phyloP scores from a whole-genome alignment of 1,140 invertebrate genomes.

The Drosophila hydei region DNA sequence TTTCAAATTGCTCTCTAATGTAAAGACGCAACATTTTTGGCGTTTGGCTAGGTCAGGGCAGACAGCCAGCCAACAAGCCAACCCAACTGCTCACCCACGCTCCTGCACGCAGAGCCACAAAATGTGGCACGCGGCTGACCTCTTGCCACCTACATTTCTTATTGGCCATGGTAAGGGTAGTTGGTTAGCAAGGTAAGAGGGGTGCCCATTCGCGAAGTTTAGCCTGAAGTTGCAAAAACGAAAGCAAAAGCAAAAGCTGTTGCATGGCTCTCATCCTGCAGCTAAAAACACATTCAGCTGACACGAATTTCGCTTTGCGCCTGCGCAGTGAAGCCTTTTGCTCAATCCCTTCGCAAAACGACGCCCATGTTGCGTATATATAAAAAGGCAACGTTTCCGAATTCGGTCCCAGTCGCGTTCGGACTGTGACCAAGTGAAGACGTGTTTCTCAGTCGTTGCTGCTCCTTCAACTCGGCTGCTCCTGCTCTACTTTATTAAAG shows the following conservation, averaged over 20 bases:
- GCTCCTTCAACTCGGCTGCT: conserved; percentile 25
- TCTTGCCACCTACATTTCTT: conserved; percentile 21
- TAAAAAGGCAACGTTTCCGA: conserved; percentile 61
- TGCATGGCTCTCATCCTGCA: conserved; percentile 56
- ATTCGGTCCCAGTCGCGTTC: conserved; percentile 61
- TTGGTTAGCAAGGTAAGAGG: background rate
- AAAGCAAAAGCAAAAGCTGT: conserved; percentile 63
- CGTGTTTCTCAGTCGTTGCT: conserved; percentile 22
- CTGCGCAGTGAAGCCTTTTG: conserved; percentile 45
- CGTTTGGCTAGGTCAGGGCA: conserved; percentile 53
- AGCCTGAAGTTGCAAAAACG: conserved; percentile 40
- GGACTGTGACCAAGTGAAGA: conserved; percentile 62
- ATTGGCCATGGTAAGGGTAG: conserved; percentile 13
- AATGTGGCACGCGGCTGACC: conserved; percentile 37
- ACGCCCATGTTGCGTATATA: conserved; percentile 10
- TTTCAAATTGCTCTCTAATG: background rate
- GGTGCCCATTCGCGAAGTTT: conserved; percentile 28
- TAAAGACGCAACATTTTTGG: conserved; percentile 24
- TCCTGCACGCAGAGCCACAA: background rate
- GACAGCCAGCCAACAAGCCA: background rate
- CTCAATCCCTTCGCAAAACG: conserved; percentile 33
- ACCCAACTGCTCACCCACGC: background rate
- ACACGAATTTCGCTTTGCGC: conserved; percentile 76
- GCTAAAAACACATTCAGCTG: conserved; percentile 32
- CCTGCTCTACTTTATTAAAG: conserved; percentile 46